Base-by-base conservation (phyloP, 2,888 invertebrate species). In the Malachius bipustulatus region DNA sequence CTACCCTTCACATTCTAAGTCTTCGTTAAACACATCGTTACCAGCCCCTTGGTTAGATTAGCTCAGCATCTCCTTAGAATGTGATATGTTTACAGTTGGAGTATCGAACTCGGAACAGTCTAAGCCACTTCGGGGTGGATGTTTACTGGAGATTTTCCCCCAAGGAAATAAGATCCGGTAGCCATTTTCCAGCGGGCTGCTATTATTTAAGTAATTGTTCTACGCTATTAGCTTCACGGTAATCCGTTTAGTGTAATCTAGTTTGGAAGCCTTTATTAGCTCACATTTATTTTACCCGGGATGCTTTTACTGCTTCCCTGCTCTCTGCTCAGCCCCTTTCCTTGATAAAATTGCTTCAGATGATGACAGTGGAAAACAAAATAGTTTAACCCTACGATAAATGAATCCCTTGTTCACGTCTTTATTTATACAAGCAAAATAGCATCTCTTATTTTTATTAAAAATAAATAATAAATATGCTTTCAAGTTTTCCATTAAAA, bases 131-230 rank as follows among this genome's bases (percentile, higher is more conserved):
- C 45, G 55, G 54, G 55, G 51, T 41, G 41, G 50, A 52, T 54
- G 57, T 56, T 57, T 56, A 52, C 54, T 54, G 52, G 52, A 45
- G 53, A 57, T 57, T 53, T 58, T 50, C 54, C 58, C 57, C 57
- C 46, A 47, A 57, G 58, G 59, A 58, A 58, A 59, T 58, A 57
- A 56, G 57, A 60, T 55, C 57, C 57, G 55, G 55, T 54, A 56
- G 57, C 59, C 60, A 60, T 60, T 59, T 58, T 59, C 55, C 51
- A 51, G 52, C 50, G 56, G 56, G 52, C 51, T 47, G 57, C 58
- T 59, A 59, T 57, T 60, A 60, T 59, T 60, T 60, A 60, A 59
- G 58, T 60, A 60, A 60, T 60, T 58, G 59, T 57, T 58, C 59
- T 54, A 56, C 51, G 47, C 57, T 57, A 60, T 60, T 60, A 57